A percentile compares a stretch with the other conserved stretches of the same genome.
phyloP scores from a whole-genome alignment of 2,113 vertebrate species.

The Dendrocopos noguchii region DNA sequence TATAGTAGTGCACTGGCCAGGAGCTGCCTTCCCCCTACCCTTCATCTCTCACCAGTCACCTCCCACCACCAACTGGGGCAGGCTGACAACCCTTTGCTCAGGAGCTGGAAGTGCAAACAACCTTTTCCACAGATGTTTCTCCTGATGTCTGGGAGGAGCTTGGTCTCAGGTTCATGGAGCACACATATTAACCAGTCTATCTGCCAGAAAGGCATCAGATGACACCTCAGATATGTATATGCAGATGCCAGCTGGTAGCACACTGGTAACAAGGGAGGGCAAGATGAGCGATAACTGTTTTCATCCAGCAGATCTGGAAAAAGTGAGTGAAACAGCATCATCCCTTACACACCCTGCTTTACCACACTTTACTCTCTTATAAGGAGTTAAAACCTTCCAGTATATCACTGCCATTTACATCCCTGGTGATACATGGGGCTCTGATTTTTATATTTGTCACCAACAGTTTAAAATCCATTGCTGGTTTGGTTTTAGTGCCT shows the following conservation, averaged over 20 bases:
- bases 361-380: background rate
- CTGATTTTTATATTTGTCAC: conserved; percentile 60
- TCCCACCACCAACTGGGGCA: background rate
- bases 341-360: accelerated
- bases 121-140: background rate
- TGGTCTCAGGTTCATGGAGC: accelerated
- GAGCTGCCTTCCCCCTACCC: background rate
- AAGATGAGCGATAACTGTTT: background rate
- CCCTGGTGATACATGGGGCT: background rate
- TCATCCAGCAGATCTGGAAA: background rate
- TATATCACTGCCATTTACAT: background rate
- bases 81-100: accelerated
- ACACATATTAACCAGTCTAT: background rate
- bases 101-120: background rate
- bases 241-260: background rate
- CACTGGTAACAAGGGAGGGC: background rate
- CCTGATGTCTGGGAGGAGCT: background rate
- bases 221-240: background rate
- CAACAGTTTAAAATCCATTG: conserved; percentile 43
- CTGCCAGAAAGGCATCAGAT: background rate
- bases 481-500: conserved; percentile 35
- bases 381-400: background rate
- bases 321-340: background rate
- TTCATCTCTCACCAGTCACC: background rate
- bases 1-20: accelerated